A percentile compares a stretch with the other conserved stretches of the same genome.
Evolutionary conservation across 53 echinoderm and acorn worm species (phyloP).

Genomic region (Echinometra lucunter): DNA sequence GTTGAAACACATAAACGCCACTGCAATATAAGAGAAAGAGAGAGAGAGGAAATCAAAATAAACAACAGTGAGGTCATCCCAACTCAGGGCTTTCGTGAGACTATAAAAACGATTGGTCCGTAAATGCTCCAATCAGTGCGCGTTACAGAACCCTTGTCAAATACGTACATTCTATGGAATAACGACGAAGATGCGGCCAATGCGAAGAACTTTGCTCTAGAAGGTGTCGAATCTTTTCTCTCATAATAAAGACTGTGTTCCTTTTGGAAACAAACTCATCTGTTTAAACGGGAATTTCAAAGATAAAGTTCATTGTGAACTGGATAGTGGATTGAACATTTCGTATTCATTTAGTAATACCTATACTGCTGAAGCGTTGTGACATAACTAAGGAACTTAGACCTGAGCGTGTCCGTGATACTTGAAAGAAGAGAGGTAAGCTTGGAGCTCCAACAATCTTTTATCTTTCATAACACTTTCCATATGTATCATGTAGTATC

Average conservation of each 20-base stretch:
- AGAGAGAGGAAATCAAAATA: background rate
- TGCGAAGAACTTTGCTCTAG: too few relatives aligned
- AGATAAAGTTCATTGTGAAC: background rate
- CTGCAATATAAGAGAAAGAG: conserved; percentile 8
- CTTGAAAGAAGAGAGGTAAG: background rate
- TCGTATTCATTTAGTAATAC: background rate
- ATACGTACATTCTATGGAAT: background rate
- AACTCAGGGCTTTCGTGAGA: background rate
- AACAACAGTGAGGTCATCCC: background rate
- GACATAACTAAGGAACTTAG: background rate
- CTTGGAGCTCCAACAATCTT: background rate
- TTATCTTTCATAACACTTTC: background rate
- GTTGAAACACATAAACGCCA: too few relatives aligned
- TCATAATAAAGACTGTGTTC: background rate
- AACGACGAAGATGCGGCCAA: background rate
- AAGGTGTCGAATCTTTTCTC: background rate
- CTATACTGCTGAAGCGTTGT: background rate
- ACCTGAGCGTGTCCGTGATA: background rate
- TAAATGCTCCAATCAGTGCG: conserved; percentile 6
- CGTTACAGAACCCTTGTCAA: background rate
- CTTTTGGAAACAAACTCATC: background rate
- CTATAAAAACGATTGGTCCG: conserved; percentile 36
- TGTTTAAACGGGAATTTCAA: background rate
- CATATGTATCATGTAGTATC: background rate
- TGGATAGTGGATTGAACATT: background rate